A percentile compares a stretch with the other conserved stretches of the same genome.
Evolutionary conservation across 2,113 vertebrate species (phyloP).

Genomic region (Solea senegalensis): DNA sequence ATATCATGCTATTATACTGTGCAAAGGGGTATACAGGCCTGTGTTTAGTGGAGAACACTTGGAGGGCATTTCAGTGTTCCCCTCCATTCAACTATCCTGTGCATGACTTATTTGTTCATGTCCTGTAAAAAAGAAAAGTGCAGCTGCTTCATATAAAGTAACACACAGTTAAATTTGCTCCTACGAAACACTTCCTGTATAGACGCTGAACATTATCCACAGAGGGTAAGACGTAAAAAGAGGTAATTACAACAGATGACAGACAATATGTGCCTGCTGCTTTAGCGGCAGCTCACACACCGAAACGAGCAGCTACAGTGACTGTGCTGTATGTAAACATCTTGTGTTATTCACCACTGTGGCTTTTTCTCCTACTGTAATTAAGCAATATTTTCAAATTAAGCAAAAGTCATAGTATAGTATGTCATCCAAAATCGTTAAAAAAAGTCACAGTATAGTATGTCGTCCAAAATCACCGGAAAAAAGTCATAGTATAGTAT

Average conservation of each 20-base stretch:
- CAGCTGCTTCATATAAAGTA: conserved; percentile 76
- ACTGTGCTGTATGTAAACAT: conserved; percentile 66
- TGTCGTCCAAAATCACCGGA: no score
- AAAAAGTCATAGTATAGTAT: no score
- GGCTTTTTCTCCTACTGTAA: conserved; percentile 35
- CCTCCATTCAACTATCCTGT: conserved; percentile 55
- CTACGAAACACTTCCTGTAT: conserved; percentile 63
- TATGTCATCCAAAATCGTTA: no score
- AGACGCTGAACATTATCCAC: conserved; percentile 61
- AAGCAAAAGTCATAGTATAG: no score
- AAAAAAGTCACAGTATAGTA: no score
- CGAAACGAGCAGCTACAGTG: conserved; percentile 49
- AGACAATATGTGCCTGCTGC: conserved; percentile 72
- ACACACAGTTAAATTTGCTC: conserved; percentile 70
- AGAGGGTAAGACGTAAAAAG: conserved; percentile 69
- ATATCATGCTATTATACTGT: conserved; percentile 79
- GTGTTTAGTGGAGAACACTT: conserved; percentile 57
- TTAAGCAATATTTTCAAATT: conserved; percentile 33
- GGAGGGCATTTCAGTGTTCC: conserved; percentile 46
- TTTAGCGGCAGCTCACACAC: conserved; percentile 60
- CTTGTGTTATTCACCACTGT: conserved; percentile 51
- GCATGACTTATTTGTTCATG: conserved; percentile 62
- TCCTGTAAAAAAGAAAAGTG: conserved; percentile 53
- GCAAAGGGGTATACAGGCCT: conserved; percentile 51
- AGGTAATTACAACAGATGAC: conserved; percentile 80